Evolutionary conservation across 1,140 invertebrate species (phyloP), one percentile per base, ranked within the genome.

Genomic region (Trinorchestia longiramus): DNA sequence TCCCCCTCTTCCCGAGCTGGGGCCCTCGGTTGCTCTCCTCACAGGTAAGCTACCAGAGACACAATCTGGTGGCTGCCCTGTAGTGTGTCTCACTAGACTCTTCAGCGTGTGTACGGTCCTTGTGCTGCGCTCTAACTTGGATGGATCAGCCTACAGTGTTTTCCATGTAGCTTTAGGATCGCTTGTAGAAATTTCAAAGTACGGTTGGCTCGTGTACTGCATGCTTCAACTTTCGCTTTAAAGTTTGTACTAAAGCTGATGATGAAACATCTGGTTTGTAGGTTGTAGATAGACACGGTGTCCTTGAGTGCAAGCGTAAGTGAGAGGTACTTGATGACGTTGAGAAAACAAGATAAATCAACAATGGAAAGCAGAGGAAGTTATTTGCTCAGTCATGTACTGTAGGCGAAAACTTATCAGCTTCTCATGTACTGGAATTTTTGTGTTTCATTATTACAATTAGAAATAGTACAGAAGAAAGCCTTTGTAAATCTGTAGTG

Each of bases 1-100:
- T 96, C 96, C 96, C 95, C 96, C 96, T 95, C 96, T 97, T 42
- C 96, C 96, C 57, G 96, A 97, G 95, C 88, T 97, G 96, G 96
- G 96, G 40, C 96, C 96, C 36, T 96, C 96, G 41, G 96, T 97
- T 44, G 96, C 96, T 87, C 96, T 97, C 57, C 96, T 96, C 91
- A 96, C 96, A 97, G 96, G 96, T 97, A 97, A 96, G 62, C 77
- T 96, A 43, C 95, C 87, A 94, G 92, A 23, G 11, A 15, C 23
- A 42, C 36, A 0, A 45, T 94, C 92, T 94, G 92, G 92, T 47
- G 44, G 92, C 92, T 94, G 92, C 44, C 92, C 92, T 94, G 92
- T 94, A 94, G 92, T 42, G 88, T 77, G 15, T 23, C 11, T 15
- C 62, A 36, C 62, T 53, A 77, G 15, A 15, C 62, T 90, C 88